Evolutionary conservation across 2,113 vertebrate genomes (phyloP).

Genomic region (Myiopsitta monachus): DNA sequence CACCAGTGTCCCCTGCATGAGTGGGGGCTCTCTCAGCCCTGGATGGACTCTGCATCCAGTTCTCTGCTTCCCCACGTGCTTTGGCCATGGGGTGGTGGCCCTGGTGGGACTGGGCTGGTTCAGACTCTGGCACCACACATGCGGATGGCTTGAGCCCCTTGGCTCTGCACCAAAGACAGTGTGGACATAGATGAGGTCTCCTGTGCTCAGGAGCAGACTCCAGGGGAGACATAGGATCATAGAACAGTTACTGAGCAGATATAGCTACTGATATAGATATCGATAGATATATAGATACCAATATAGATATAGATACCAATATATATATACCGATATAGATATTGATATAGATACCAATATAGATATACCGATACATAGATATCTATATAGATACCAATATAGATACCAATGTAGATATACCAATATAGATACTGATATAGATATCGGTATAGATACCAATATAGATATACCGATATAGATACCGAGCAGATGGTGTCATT

Average conservation of each 20-base stretch:
- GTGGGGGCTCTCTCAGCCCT: not conserved
- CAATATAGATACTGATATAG: too few species aligned
- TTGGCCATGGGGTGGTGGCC: rapidly evolving
- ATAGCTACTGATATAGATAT: too few species aligned
- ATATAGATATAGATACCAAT: too few species aligned
- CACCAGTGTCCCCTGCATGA: not conserved
- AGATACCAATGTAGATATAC: too few species aligned
- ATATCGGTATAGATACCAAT: too few species aligned
- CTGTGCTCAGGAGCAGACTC: not conserved
- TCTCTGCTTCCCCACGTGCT: not conserved
- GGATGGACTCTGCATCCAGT: not conserved
- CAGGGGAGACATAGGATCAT: not conserved
- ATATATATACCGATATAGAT: too few species aligned
- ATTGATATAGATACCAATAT: too few species aligned
- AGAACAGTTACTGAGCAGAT: too few species aligned
- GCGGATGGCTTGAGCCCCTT: not conserved
- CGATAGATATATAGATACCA: too few species aligned
- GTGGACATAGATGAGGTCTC: not conserved
- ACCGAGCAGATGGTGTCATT: not conserved
- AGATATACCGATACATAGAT: too few species aligned
- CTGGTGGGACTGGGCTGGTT: not conserved
- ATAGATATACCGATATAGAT: too few species aligned
- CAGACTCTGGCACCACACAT: not conserved
- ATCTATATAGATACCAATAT: too few species aligned
- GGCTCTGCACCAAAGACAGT: not conserved